Evolutionary conservation across 2,797 vertebrate genomes (phyloP).

Genomic region (Sebastes reedi): DNA sequence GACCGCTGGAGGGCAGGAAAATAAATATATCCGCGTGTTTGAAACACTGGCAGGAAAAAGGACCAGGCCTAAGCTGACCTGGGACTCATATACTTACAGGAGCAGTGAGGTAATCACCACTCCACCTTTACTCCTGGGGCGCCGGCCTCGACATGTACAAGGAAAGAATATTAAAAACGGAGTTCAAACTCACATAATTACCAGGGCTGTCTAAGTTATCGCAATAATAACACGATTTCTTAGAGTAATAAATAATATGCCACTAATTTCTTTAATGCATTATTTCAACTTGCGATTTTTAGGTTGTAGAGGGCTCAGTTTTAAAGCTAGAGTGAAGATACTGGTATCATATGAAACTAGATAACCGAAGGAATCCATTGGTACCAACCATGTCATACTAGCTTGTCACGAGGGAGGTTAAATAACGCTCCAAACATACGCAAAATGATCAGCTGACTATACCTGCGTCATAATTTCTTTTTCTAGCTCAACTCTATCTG

Average conservation of each 20-base stretch:
- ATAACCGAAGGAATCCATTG: too few relatives aligned
- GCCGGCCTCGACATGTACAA: not conserved
- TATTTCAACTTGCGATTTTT: too few relatives aligned
- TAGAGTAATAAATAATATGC: too few relatives aligned
- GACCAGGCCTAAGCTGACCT: constrained; percentile 28
- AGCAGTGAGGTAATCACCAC: constrained; percentile 28
- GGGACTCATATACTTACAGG: constrained; percentile 2
- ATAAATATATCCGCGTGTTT: constrained; percentile 73
- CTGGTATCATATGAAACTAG: too few relatives aligned
- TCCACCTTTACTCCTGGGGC: constrained; percentile 20
- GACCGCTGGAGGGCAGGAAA: constrained; percentile 62
- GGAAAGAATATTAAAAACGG: not conserved
- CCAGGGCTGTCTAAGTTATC: too few relatives aligned
- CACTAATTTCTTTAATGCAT: too few relatives aligned
- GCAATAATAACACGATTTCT: not conserved
- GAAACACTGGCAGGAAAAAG: constrained; percentile 72
- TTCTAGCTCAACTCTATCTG: not conserved
- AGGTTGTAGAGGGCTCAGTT: too few relatives aligned
- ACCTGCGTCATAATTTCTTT: not conserved
- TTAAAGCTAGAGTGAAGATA: too few relatives aligned
- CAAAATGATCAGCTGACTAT: not conserved
- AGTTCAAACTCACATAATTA: too few relatives aligned
- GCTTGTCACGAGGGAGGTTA: too few relatives aligned
- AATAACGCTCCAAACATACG: too few relatives aligned
- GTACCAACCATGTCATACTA: too few relatives aligned